Base-by-base conservation (phyloP, 2,888 invertebrate species). In the Drosophila paramelanica region DNA sequence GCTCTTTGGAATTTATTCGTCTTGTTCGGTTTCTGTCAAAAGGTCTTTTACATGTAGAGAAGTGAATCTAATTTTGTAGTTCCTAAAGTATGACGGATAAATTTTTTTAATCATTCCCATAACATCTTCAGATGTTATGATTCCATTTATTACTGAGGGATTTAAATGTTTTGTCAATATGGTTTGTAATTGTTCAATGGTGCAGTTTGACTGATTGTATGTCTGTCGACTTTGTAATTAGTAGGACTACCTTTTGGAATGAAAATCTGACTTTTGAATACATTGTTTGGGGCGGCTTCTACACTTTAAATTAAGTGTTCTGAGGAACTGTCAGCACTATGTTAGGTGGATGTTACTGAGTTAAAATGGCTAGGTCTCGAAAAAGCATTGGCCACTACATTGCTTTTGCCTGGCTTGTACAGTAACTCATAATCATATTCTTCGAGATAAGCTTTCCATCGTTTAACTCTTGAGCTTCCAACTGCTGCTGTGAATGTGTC, bases 401-500 rank as follows among this genome's bases (percentile, higher is more conserved):
- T 38, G 20, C 38, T n/a, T 38, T 38, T 38, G 7, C 38, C 38
- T 72, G 65, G 33, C 69, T 67, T 2, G 77, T 75, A 23, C 43
- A 61, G 17, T 74, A 38, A 38, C n/a, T 38, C n/a, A 2, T 38
- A 31, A 2, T 31, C 8, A 3, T 7, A 31, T 10, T 31, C 31
- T 7, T 31, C 31, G 6, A 31, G 7, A 10, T 31, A 31, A 7
- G 8, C 31, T 31, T 31, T 31, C 31, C 31, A 31, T 7, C 31
- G 31, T 31, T 31, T 31, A 31, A 31, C 7, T 31, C 31, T 6
- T 31, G 6, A 2, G 7, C 7, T 31, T 31, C 31, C 31, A 31
- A 31, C 31, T 31, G 7, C 31, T 31, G 7, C 31, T 5, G 31
- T 6, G 7, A 31, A 6, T 31, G 31, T 31, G 31, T 31, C 7